Base-by-base conservation (phyloP, 2,888 invertebrate species). In the Lithophane leautieri region DNA sequence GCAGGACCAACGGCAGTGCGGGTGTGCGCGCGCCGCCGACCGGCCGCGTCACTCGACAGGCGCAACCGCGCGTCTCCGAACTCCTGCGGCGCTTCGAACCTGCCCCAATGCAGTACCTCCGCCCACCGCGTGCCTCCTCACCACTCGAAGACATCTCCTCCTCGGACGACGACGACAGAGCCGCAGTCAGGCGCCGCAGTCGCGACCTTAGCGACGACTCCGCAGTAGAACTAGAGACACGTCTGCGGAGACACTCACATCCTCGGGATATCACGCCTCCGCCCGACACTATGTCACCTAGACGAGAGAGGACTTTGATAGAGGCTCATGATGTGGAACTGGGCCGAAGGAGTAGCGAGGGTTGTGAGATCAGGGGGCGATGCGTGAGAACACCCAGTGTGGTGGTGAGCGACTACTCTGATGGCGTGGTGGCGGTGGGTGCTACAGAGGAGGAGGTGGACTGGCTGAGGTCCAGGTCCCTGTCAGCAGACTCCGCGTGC, bases 371-470 rank as follows among this genome's bases (percentile, higher is more conserved):
- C 84, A 90, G 97, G 83, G 96, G 94, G 87, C 90, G 96, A 89
- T 98, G 97, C 88, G 98, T 98, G 93, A 95, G 98, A 78, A 98
- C 98, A 0, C 98, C 98, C 0, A 98, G 98, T 73, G 98, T 98
- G 65, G 98, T 98, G 6, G 98, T 98, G 61, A 98, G 98, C 90
- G 98, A 98, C 92, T 98, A 98, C 90, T 98, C 98, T 0, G 98
- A 98, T 89, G 98, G 95, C 0, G 91, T 94, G 2, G 91, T 94
- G 47, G 95, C 94, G 2, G 96, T 95, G 16, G 96, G 96, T 7
- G 96, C 96, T 6, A 95, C 96, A 0, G 93, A 93, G 73, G 96
- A 95, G 87, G 96, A 96, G 86, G 95, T 95, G 84, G 91, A 94
- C 88, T 96, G 96, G 96, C 89, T 96, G 85, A 86, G 96, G 56